Base-by-base conservation (phyloP, 2,797 vertebrate genomes). In the Cossypha polioptera region DNA sequence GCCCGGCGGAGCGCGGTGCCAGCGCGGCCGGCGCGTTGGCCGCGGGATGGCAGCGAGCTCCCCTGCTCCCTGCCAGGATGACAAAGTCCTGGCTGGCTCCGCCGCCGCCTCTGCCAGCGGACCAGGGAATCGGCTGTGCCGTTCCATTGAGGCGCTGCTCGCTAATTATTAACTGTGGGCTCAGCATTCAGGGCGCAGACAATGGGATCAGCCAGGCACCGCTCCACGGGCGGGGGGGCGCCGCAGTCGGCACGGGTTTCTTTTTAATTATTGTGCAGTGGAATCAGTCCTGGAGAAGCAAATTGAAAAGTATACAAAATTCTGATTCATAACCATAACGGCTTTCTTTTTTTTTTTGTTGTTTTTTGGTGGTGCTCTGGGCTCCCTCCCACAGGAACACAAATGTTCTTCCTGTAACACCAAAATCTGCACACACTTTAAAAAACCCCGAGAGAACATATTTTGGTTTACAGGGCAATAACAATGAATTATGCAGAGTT, bases 181-280 rank as follows among this genome's bases (percentile, higher is more conserved):
- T 95, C 89, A 42, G 92, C 92, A 90, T 95, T 95, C 89, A 92
- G 85, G 84, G 92, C 65, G 61, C 86, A 93, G 95, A 95, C 92
- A 97, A 95, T 97, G 91, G 94, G 91, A 95, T 95, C 95, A 93
- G 86, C 88, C 92, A 93, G 96, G 95, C 95, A 92, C 90, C 25
- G 38, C 92, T 97, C 93, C 83, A 77, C 1, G 11, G 81, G 72
- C 2, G 13, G 90, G 66, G 89, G 86, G 63, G 59, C 74, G 82
- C 28, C 0, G 0, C 84, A 74, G 84, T 91, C 88, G 40, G 76
- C 85, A 85, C 5, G 65, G 88, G 86, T 42, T 92, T 93, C 92
- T 87, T 88, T 92, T 93, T 92, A 80, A 95, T 94, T 92, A 82
- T 48, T 74, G 92, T 51, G 80, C 81, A 19, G 67, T 58, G 81